These are phyloP conservation scores for Buphagus erythrorhynchus DNA, from an alignment of 2,797 vertebrate genomes.

Conservation along the genomic window DNA sequence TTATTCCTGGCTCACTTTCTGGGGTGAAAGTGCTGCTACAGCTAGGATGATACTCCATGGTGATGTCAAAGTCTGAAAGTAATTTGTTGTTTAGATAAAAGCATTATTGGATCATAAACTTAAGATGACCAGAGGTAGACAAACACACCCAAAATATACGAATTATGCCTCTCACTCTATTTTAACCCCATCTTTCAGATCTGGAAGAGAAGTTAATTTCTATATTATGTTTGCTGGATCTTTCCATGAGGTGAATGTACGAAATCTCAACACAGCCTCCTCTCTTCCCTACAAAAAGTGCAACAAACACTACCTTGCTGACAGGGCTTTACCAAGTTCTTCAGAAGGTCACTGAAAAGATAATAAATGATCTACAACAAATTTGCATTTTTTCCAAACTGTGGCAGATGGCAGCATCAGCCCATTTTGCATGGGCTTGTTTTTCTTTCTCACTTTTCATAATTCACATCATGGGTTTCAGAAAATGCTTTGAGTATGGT, in stretches of 20 bases:
- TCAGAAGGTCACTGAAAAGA: neutral
- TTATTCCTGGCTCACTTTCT: neutral
- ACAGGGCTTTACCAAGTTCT: neutral
- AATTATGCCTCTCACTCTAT: neutral
- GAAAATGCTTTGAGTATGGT: conserved; percentile 30
- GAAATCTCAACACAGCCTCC: neutral
- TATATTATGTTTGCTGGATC: neutral
- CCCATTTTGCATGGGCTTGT: conserved; percentile 2
- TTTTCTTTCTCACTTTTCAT: neutral
- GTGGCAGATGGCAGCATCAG: conserved; percentile 39
- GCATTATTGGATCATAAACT: neutral
- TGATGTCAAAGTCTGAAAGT: neutral
- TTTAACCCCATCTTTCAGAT: neutral
- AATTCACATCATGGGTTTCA: neutral
- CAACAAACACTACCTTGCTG: neutral
- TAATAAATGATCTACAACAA: neutral
- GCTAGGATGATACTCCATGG: neutral
- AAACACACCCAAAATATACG: neutral
- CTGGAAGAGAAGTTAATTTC: neutral
- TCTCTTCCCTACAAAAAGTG: neutral
- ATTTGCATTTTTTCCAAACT: conserved; percentile 48
- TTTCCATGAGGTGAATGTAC: neutral
- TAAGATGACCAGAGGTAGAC: neutral
- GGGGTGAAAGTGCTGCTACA: neutral
- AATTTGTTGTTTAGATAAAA: neutral